Conservation (phyloP, 1,140 invertebrate genomes). For the Venturia canescens region DNA sequence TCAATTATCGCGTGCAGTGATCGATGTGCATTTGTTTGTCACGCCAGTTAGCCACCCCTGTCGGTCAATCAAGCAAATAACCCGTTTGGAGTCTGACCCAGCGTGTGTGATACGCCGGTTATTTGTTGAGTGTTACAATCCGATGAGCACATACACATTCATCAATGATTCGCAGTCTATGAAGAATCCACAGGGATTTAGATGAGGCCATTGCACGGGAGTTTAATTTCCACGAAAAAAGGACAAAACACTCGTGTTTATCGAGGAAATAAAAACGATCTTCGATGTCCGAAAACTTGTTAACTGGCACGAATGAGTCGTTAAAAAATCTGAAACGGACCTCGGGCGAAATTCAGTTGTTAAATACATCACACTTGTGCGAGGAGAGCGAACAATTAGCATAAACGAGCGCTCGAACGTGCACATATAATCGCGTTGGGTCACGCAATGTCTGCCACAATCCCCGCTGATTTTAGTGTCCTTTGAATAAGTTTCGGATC, state of each 20-base stretch:
- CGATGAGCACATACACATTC: slow-evolving; percentile 53
- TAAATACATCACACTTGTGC: background rate
- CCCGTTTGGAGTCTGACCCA: slow-evolving; percentile 8
- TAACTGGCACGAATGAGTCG: too few relatives aligned
- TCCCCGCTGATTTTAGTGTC: slow-evolving; percentile 24
- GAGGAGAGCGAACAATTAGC: background rate
- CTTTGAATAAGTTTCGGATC: slow-evolving; percentile 36
- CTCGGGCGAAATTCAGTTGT: background rate
- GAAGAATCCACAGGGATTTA: too few relatives aligned
- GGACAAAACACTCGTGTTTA: background rate
- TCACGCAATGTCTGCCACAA: slow-evolving; percentile 54
- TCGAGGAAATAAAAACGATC: background rate
- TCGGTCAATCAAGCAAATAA: slow-evolving; percentile 56
- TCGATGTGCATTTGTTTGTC: slow-evolving; percentile 59
- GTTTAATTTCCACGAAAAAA: too few relatives aligned
- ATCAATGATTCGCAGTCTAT: slow-evolving; percentile 45
- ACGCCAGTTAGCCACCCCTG: slow-evolving; percentile 56
- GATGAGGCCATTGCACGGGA: too few relatives aligned
- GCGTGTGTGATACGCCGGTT: background rate
- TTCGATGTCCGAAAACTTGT: too few relatives aligned
- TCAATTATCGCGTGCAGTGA: slow-evolving; percentile 54
- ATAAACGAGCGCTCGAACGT: slow-evolving; percentile 37
- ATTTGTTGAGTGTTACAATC: slow-evolving; percentile 27
- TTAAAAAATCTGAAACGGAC: background rate
- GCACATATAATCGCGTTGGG: slow-evolving; percentile 52